Evolutionary conservation across 2,797 vertebrate species (phyloP).

Genomic region (Sebastes dallii): DNA sequence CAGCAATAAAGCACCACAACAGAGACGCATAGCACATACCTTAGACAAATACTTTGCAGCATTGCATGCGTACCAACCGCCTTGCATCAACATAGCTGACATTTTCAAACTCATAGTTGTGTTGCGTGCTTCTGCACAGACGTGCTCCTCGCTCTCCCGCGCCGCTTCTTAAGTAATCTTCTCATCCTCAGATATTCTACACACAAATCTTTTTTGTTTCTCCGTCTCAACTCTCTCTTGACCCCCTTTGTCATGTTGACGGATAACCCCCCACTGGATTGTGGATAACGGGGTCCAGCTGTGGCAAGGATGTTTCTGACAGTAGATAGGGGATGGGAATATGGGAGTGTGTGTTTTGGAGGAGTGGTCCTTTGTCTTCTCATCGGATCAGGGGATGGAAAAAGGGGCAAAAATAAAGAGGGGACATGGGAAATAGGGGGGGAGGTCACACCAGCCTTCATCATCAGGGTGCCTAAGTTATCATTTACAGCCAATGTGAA

Average conservation of each 20-base stretch:
- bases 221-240: slow-evolving; percentile 39
- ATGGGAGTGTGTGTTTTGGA: not conserved
- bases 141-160: not conserved
- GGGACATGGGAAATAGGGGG: not conserved
- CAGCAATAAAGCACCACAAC: not conserved
- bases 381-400: not conserved
- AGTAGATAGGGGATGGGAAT: slow-evolving; percentile 26
- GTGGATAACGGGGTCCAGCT: slow-evolving; percentile 70
- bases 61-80: slow-evolving; percentile 20
- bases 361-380: slow-evolving; percentile 25
- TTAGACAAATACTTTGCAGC: slow-evolving; percentile 22
- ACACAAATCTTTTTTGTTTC: slow-evolving; percentile 20
- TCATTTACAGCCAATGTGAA: slow-evolving; percentile 19
- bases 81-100: slow-evolving; percentile 47
- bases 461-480: not conserved
- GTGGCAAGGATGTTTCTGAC: slow-evolving; percentile 30
- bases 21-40: not conserved
- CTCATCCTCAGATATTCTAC: slow-evolving; percentile 23
- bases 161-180: slow-evolving; percentile 3
- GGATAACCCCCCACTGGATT: slow-evolving; percentile 52
- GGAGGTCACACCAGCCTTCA: not conserved
- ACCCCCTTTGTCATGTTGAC: slow-evolving; percentile 61
- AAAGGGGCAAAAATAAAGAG: slow-evolving; percentile 3
- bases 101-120: slow-evolving; percentile 32
- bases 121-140: not conserved